Percentiles rank a stretch among this genome's conserved stretches.
These are phyloP conservation scores for Boloria euphrosyne DNA, from an alignment of 2,888 invertebrate species.

Conservation along the genomic window DNA sequence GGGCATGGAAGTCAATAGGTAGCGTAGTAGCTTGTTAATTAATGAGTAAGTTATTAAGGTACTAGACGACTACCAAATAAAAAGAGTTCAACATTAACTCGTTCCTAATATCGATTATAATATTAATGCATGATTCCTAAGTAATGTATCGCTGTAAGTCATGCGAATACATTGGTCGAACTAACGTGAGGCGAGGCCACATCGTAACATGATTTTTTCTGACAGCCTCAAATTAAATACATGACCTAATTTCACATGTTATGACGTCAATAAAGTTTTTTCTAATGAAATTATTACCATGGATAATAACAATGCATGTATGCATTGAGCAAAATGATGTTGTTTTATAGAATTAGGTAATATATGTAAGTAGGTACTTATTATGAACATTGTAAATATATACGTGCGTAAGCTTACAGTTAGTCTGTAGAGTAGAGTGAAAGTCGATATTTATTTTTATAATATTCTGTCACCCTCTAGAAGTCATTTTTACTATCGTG, in stretches of 20 bases:
- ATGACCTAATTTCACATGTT: slow-evolving; percentile 67
- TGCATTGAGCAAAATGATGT: not conserved
- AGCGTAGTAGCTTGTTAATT: no score
- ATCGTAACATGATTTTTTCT: slow-evolving; percentile 58
- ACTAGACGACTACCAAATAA: not conserved
- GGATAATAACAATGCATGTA: slow-evolving; percentile 25
- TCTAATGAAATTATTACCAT: slow-evolving; percentile 24
- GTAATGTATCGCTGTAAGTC: slow-evolving; percentile 39
- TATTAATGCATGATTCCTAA: slow-evolving; percentile 48
- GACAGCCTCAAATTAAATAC: slow-evolving; percentile 61
- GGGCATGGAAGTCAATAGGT: no score
- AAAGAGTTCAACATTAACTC: not conserved
- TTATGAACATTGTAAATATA: not conserved
- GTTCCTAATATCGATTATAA: slow-evolving; percentile 24
- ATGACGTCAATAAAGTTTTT: slow-evolving; percentile 66
- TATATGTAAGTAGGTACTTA: not conserved
- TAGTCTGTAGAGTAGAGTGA: no score
- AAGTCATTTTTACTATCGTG: no score
- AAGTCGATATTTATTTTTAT: no score
- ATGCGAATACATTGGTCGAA: slow-evolving; percentile 28
- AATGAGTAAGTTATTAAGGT: no score
- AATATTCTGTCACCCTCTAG: no score
- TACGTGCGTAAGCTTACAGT: no score
- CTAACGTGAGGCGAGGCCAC: slow-evolving; percentile 64
- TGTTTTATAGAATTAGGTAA: not conserved